phyloP scores from a whole-genome alignment of 2,888 invertebrate genomes.

The Tricholauxania praeusta region DNA sequence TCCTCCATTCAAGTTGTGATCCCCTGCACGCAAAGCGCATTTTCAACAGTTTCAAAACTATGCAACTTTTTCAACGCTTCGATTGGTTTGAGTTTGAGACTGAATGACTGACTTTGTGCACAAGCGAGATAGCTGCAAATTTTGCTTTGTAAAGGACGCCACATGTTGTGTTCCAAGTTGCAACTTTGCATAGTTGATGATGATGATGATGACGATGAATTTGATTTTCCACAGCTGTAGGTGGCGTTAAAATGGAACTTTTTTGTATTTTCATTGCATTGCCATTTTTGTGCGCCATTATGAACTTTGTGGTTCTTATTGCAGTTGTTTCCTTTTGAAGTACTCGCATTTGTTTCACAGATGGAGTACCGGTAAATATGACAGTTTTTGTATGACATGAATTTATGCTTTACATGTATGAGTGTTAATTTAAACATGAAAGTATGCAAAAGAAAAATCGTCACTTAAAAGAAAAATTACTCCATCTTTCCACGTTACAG shows the following conservation, averaged over 20 bases:
- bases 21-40: not conserved
- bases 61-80: constrained; percentile 10
- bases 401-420: no score
- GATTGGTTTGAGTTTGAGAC: not conserved
- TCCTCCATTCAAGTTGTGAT: not conserved
- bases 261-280: not conserved
- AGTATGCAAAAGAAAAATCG: no score
- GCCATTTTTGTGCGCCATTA: no score
- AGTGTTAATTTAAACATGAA: no score
- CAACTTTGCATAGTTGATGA: constrained; percentile 12
- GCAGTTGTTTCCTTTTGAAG: no score
- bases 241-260: not conserved
- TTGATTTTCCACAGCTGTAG: constrained; percentile 3
- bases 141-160: not conserved
- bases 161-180: not conserved
- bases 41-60: constrained; percentile 14
- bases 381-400: no score
- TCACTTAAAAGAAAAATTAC: no score
- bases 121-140: not conserved
- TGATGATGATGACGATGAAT: not conserved
- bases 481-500: no score
- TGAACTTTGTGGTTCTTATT: no score
- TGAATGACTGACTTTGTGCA: not conserved
- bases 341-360: no score
- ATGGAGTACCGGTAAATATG: no score